Evolutionary conservation across 2,888 invertebrate species (phyloP), one percentile per base, ranked within the genome.

Genomic region (Hipparchia sbordonii): DNA sequence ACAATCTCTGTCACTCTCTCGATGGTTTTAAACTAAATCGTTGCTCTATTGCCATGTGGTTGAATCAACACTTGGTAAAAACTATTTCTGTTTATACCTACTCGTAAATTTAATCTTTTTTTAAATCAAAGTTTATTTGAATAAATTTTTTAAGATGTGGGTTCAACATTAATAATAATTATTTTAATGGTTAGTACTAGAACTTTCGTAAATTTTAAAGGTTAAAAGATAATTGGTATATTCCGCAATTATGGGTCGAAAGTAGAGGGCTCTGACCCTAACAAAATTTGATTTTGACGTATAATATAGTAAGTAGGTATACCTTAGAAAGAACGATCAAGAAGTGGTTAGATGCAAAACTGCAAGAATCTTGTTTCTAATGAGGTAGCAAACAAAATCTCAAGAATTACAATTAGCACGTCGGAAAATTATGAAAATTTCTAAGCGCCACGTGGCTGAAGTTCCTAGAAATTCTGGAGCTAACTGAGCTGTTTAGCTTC

Each of bases 381-480:
- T 39, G 39, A 39, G 39, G 39, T 39, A 39, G 39, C 39, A 39
- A 39, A 39, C 39, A 39, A 39, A 39, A 33, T 65, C 51, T 52
- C 39, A 54, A 66, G 66, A 39, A 71, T 51, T 9, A 46, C 48
- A 67, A 66, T 66, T 39, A 39, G 39, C 52, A 66, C 52, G 54
- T 54, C 6, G 39, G 54, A 54, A 66, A 54, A 54, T 66, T 33
- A 7, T 39, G 54, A 54, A 54, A 66, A 39, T 54, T 51, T 39
- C n/a, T 39, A 39, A 12, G 23, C 33, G 9, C 39, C 62, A 52
- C 69, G 62, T 70, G 62, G 46, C 46, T 52, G 12, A 23, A 48
- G 56, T 72, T 72, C 60, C 62, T 67, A 56, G 48, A 62, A 62
- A 54, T 12, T 23, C 39, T 61, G 56, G 48, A 54, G n/a, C 54